A percentile compares a stretch with the other conserved stretches of the same genome.
Evolutionary conservation across 2,113 vertebrate species (phyloP).

Genomic region (Sinocyclocheilus maitianheensis): DNA sequence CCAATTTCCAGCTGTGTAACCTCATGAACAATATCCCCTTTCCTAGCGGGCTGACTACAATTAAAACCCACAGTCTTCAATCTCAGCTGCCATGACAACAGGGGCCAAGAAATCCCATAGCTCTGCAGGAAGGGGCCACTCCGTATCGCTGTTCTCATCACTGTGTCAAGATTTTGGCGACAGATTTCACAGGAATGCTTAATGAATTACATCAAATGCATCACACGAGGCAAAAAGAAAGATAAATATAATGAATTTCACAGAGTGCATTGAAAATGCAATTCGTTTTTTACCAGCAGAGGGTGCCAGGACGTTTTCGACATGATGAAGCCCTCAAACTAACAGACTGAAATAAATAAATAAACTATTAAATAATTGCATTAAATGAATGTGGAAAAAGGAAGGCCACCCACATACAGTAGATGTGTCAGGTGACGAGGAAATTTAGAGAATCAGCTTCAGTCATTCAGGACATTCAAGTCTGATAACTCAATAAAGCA

Average conservation of each 20-base stretch:
- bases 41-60: conserved; percentile 5
- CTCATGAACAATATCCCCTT: neutral
- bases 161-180: neutral
- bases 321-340: neutral
- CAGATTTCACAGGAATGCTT: neutral
- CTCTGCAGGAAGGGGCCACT: conserved; percentile 6
- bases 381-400: conserved; percentile 5
- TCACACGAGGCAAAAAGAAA: neutral
- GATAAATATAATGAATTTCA: neutral
- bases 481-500: neutral
- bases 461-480: neutral
- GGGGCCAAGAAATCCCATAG: neutral
- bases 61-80: neutral
- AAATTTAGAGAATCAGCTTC: neutral
- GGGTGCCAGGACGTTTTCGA: conserved; percentile 12
- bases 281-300: neutral
- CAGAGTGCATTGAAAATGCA: neutral
- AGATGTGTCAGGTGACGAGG: neutral
- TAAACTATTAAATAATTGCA: neutral
- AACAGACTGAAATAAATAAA: neutral
- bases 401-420: neutral
- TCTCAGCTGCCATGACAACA: conserved; percentile 10
- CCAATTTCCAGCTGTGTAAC: conserved; percentile 37
- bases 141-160: neutral
- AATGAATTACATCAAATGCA: neutral